Percentiles rank a stretch among this genome's conserved stretches.
Conservation (phyloP, 1,140 invertebrate genomes). For the Musca domestica region DNA sequence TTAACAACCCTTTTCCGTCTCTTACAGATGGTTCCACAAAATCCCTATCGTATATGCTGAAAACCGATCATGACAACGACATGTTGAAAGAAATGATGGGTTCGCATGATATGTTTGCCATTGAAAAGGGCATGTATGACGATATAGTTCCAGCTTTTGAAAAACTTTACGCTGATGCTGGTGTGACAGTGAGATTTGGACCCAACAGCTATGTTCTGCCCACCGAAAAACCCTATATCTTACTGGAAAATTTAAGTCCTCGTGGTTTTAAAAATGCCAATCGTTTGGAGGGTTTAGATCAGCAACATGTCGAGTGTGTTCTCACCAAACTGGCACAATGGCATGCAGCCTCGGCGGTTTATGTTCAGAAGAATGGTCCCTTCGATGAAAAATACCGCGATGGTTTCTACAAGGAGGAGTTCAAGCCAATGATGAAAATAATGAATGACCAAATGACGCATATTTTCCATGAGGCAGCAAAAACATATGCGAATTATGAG, state of each 20-base stretch:
- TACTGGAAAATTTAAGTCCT: constrained; percentile 55
- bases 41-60: constrained; percentile 37
- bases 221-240: constrained; percentile 38
- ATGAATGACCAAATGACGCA: background rate
- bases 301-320: constrained; percentile 53
- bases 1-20: background rate
- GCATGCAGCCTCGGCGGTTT: constrained; percentile 53
- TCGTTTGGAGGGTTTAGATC: constrained; percentile 55
- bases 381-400: constrained; percentile 10
- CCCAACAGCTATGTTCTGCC: constrained; percentile 29
- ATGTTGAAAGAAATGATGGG: constrained; percentile 38
- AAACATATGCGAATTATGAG: background rate
- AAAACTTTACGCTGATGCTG: constrained; percentile 35
- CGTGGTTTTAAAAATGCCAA: constrained; percentile 58
- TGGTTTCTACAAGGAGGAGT: constrained; percentile 8
- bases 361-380: constrained; percentile 28
- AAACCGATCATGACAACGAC: constrained; percentile 34
- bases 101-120: constrained; percentile 36
- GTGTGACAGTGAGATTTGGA: constrained; percentile 34
- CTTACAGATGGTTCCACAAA: constrained; percentile 34
- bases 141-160: constrained; percentile 40
- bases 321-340: constrained; percentile 58
- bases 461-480: background rate
- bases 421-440: background rate
- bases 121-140: constrained; percentile 36